Conservation (phyloP, 1,140 invertebrate species). For the Drosophila lini region DNA sequence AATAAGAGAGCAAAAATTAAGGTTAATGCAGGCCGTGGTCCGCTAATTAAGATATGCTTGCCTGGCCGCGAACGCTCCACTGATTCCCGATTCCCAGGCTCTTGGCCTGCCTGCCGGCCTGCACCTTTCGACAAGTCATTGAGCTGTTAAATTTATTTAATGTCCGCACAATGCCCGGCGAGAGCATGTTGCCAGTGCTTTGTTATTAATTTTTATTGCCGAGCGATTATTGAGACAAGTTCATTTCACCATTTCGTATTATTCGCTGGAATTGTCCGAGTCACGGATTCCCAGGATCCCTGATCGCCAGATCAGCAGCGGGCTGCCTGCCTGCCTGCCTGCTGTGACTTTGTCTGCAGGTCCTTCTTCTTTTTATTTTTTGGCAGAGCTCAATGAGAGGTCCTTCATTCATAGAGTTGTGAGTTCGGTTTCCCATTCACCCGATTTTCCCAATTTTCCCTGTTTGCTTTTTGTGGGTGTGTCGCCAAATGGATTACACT, state of each 20-base stretch:
- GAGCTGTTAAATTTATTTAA: slow-evolving; percentile 82
- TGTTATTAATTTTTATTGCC: slow-evolving; percentile 79
- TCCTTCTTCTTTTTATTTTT: slow-evolving; percentile 16
- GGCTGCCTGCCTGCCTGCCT: slow-evolving; percentile 46
- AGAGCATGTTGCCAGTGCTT: slow-evolving; percentile 71
- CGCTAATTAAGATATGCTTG: slow-evolving; percentile 75
- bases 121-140: slow-evolving; percentile 81
- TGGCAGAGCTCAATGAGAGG: slow-evolving; percentile 46
- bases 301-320: slow-evolving; percentile 23
- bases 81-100: slow-evolving; percentile 18
- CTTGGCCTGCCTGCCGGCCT: slow-evolving; percentile 3
- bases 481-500: slow-evolving; percentile 75
- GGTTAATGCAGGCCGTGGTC: slow-evolving; percentile 62
- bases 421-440: slow-evolving; percentile 40
- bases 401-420: slow-evolving; percentile 59
- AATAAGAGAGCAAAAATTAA: slow-evolving; percentile 53
- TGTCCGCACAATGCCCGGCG: slow-evolving; percentile 52
- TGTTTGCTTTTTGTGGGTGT: slow-evolving; percentile 65
- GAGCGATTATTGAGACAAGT: slow-evolving; percentile 69
- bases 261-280: slow-evolving; percentile 32
- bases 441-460: slow-evolving; percentile 2
- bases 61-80: slow-evolving; percentile 56
- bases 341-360: slow-evolving; percentile 68
- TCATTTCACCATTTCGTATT: slow-evolving; percentile 29
- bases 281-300: slow-evolving; percentile 69